phyloP scores from a whole-genome alignment of 1,140 invertebrate species.

The Solenopsis invicta region DNA sequence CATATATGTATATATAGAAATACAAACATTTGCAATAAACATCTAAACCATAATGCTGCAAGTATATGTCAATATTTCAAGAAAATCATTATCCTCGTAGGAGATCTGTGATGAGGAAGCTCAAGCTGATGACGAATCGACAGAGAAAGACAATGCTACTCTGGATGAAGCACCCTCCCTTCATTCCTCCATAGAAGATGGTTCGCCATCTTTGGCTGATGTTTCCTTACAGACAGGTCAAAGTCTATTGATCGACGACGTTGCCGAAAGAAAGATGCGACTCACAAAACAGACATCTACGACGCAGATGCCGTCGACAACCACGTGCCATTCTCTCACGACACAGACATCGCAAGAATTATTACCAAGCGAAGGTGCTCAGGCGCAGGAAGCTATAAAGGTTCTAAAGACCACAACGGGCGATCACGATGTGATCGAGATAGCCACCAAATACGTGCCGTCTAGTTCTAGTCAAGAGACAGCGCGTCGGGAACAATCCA shows the following conservation, averaged over 20 bases:
- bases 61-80: slow-evolving; percentile 22
- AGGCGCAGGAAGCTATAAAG: slow-evolving; percentile 89
- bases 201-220: slow-evolving; percentile 81
- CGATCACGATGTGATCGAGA: slow-evolving; percentile 92
- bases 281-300: slow-evolving; percentile 83
- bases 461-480: slow-evolving; percentile 83
- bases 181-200: slow-evolving; percentile 77
- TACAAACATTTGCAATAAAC: not conserved
- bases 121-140: slow-evolving; percentile 69
- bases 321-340: slow-evolving; percentile 75
- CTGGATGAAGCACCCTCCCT: slow-evolving; percentile 83
- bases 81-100: slow-evolving; percentile 72
- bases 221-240: slow-evolving; percentile 85
- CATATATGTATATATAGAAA: slow-evolving; percentile 20
- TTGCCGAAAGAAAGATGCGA: slow-evolving; percentile 76
- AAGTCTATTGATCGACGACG: slow-evolving; percentile 80
- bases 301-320: slow-evolving; percentile 73
- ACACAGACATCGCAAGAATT: slow-evolving; percentile 64
- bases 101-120: slow-evolving; percentile 77
- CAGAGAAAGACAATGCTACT: slow-evolving; percentile 80
- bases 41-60: too few relatives aligned
- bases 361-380: slow-evolving; percentile 28
- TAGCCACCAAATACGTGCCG: slow-evolving; percentile 89
- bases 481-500: slow-evolving; percentile 50
- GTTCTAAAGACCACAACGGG: slow-evolving; percentile 90